phyloP scores from a whole-genome alignment of 1,140 invertebrate genomes.

The Drosophila truncata region DNA sequence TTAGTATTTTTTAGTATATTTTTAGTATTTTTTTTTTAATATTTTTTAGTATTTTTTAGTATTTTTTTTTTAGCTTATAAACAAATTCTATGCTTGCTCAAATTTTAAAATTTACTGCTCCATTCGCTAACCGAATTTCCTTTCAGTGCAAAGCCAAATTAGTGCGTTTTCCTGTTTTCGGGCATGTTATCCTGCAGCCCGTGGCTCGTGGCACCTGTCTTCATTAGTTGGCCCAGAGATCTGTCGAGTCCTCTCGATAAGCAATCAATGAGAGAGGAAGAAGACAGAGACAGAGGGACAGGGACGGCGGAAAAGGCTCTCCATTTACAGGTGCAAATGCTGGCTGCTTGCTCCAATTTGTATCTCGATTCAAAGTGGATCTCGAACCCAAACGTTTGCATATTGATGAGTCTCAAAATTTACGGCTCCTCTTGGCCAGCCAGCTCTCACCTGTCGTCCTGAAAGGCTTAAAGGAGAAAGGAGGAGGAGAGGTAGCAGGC shows the following conservation, averaged over 20 bases:
- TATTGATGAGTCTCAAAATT: slow-evolving; percentile 42
- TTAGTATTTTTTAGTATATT: too few species aligned
- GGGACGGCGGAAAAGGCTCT: neutral
- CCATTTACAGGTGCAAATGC: slow-evolving; percentile 69
- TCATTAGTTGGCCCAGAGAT: slow-evolving; percentile 63
- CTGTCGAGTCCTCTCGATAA: slow-evolving; percentile 53
- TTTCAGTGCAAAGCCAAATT: slow-evolving; percentile 10
- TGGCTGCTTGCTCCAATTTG: slow-evolving; percentile 47
- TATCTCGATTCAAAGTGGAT: slow-evolving; percentile 15
- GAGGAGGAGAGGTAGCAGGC: too few species aligned
- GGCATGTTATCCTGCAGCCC: slow-evolving; percentile 6
- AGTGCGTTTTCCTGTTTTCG: slow-evolving; percentile 15
- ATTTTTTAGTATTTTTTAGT: too few species aligned
- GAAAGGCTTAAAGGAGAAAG: slow-evolving; percentile 14
- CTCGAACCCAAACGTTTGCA: slow-evolving; percentile 29
- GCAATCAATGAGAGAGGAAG: slow-evolving; percentile 54
- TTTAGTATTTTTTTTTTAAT: too few species aligned
- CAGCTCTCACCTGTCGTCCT: slow-evolving; percentile 23
- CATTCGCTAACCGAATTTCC: neutral
- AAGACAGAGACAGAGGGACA: neutral
- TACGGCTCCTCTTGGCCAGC: slow-evolving; percentile 9
- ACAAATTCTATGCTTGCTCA: too few species aligned
- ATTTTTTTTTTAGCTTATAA: too few species aligned
- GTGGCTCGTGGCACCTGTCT: slow-evolving; percentile 63
- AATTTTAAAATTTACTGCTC: too few species aligned